A percentile compares a stretch with the other conserved stretches of the same genome.
Evolutionary conservation across 2,888 invertebrate genomes (phyloP).

Genomic region (Eubasilissa splendida): DNA sequence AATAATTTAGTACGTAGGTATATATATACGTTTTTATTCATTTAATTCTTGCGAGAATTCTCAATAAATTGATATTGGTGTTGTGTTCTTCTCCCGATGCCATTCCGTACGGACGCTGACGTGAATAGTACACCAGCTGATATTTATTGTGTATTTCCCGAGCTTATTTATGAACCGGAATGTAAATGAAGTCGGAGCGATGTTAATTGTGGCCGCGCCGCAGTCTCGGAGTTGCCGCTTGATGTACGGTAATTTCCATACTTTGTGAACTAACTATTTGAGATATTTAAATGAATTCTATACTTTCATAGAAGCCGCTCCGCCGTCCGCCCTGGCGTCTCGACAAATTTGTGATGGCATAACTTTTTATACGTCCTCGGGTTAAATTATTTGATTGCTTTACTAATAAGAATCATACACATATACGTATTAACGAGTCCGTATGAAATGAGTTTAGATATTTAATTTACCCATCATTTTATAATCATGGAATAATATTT

Average conservation of each 20-base stretch:
- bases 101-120: neutral
- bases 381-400: conserved; percentile 15
- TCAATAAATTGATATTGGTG: no score
- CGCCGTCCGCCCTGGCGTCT: conserved; percentile 21
- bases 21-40: no score
- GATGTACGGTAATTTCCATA: conserved; percentile 48
- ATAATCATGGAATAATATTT: no score
- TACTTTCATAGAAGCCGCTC: conserved; percentile 31
- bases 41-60: no score
- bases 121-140: neutral
- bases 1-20: no score
- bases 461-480: no score
- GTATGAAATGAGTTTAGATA: neutral
- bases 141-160: conserved; percentile 39
- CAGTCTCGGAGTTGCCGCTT: conserved; percentile 13
- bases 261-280: conserved; percentile 43
- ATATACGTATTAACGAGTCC: neutral
- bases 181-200: conserved; percentile 40
- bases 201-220: conserved; percentile 38
- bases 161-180: conserved; percentile 35
- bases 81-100: no score
- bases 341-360: conserved; percentile 49
- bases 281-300: conserved; percentile 54
- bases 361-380: neutral
- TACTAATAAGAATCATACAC: neutral